Conservation (phyloP, 2,797 vertebrate genomes). For the Sebastes variabilis region DNA sequence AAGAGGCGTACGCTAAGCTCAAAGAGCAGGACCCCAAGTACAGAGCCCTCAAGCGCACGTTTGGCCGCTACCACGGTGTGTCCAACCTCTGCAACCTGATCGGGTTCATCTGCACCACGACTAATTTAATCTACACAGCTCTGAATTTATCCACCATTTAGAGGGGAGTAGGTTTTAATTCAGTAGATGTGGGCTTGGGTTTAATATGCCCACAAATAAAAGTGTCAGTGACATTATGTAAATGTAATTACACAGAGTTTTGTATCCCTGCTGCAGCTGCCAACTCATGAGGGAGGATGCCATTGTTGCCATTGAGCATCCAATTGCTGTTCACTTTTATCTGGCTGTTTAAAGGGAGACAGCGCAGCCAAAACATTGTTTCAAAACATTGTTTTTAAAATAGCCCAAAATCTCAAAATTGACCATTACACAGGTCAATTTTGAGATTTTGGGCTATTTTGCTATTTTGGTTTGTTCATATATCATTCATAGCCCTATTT, state of each 20-base stretch:
- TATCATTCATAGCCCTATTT: no score
- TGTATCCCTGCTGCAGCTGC: not conserved
- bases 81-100: constrained; percentile 87
- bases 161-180: not conserved
- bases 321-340: not conserved
- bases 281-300: not conserved
- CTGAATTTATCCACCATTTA: constrained; percentile 84
- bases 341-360: no score
- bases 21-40: constrained; percentile 89
- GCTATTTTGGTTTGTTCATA: no score
- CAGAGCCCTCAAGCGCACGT: constrained; percentile 70
- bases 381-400: no score
- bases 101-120: constrained; percentile 84
- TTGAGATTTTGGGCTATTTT: no score
- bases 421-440: no score
- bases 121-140: constrained; percentile 84
- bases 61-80: constrained; percentile 86
- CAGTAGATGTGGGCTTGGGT: no score
- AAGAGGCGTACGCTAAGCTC: constrained; percentile 85
- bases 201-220: not conserved
- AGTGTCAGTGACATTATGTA: not conserved
- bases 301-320: not conserved
- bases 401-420: no score
- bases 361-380: no score
- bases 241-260: not conserved